Base-by-base conservation (phyloP, 2,113 vertebrate species). In the Ammodytes dubius region DNA sequence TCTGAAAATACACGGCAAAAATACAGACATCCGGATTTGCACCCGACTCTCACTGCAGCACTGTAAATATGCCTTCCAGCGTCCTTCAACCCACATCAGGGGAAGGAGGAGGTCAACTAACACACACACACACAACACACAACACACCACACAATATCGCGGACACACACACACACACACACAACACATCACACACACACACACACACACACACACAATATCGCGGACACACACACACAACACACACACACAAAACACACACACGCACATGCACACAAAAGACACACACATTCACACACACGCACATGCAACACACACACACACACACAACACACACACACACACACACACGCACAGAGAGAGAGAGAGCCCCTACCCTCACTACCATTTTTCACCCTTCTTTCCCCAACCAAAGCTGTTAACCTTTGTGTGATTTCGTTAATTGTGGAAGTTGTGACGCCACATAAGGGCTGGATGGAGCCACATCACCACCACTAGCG, bases 371-470 rank as follows among this genome's bases (percentile, higher is more conserved):
- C 74, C 53, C 39, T 43, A 2, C 47, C 59, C 70, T 35, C 3
- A 2, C 79, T 79, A 13, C 65, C 84, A 58, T 89, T 89, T 88
- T 61, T 79, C 78, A 74, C 75, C 60, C 49, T 78, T 68, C 40
- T 81, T 84, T 70, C 83, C 59, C 56, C 61, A 60, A 47, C 57
- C 27, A 2, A 10, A 40, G 74, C 83, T 58, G 68, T 88, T 90
- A 92, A 90, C 90, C 89, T 83, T 84, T 82, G 65, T 82, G 89
- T 90, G 85, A 92, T 92, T 91, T 88, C 82, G 91, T 82, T 90
- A 86, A 92, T 88, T 90, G 88, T 84, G 81, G 89, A 84, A 84
- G 88, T 87, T 84, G 27, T 27, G 87, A 87, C 73, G 72, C 40
- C 2, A 27, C 27, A 27, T 27, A 27, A 2, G 70, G 75, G 84